A percentile compares a stretch with the other conserved stretches of the same genome.
Conservation (phyloP, 2,797 vertebrate genomes). For the Diceros bicornis region DNA sequence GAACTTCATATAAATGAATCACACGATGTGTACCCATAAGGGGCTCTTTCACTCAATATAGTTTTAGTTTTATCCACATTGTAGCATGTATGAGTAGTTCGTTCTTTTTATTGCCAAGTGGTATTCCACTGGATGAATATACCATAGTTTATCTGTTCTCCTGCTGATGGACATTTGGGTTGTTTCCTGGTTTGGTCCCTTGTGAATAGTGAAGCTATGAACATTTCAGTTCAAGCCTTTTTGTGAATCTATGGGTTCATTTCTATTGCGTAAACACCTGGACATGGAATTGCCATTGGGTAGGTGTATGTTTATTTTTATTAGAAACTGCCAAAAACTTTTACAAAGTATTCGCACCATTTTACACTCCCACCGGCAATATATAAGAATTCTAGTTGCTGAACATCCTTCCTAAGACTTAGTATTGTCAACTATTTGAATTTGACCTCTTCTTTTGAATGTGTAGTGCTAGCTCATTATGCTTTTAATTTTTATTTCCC, state of each 20-base stretch:
- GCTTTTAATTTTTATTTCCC: constrained; percentile 23
- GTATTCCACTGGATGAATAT: not conserved
- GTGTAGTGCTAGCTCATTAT: not conserved
- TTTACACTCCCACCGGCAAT: not conserved
- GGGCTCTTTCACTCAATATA: not conserved
- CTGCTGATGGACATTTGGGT: not conserved
- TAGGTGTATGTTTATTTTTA: not conserved
- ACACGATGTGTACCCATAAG: not conserved
- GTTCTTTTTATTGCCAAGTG: not conserved
- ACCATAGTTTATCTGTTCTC: not conserved
- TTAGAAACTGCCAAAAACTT: not conserved
- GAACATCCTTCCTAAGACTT: not conserved
- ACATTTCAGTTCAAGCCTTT: not conserved
- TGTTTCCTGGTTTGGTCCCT: not conserved
- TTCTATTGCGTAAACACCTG: not conserved
- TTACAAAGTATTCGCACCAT: not conserved
- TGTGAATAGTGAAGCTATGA: not conserved
- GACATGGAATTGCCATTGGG: not conserved
- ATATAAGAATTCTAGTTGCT: not conserved
- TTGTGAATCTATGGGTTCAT: not conserved
- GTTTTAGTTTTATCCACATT: not conserved
- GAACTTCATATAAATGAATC: not conserved
- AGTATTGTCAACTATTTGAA: not conserved
- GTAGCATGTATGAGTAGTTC: not conserved
- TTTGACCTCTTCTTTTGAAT: not conserved